Base-by-base conservation (phyloP, 2,888 invertebrate genomes). In the Ditula angustiorana region DNA sequence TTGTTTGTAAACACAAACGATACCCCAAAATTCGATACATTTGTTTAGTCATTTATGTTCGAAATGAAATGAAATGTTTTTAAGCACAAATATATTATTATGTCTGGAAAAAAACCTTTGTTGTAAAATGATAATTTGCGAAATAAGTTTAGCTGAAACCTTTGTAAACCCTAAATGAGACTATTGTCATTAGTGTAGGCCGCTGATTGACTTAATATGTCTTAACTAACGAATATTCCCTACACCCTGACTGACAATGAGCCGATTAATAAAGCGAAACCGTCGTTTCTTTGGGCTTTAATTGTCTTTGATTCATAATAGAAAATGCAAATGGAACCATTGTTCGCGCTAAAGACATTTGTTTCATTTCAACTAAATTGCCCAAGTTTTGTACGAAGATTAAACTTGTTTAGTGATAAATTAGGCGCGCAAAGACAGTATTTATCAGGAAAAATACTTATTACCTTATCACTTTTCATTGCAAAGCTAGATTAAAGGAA, bases 291-390 rank as follows among this genome's bases (percentile, higher is more conserved):
- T 61, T 62, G 49, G 53, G 66, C 60, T 69, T 69, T 72, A 69
- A 76, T 74, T 76, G 71, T 73, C 63, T 75, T 75, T 67, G 65
- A 68, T 61, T 70, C 61, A 76, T 74, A 79, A 78, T 74, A 67
- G 72, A 70, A 61, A 66, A 80, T 77, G 78, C 68, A 77, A 78
- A 81, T 78, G 60, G 68, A 69, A 67, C 70, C 67, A 72, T 74
- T 74, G 76, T 72, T 66, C 66, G 28, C 13, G 58, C 44, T 46
- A 35, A 50, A 66, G 72, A 69, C 69, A 69, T 67, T 73, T 72
- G 70, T 77, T 79, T 74, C 71, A 70, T 73, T 75, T 52, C 56
- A 56, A 57, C 69, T 68, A 49, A 65, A 64, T 68, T 64, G 66
- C 49, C 66, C 41, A 67, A 49, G 47, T 64, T 68, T 56, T 26